phyloP scores from a whole-genome alignment of 2,113 vertebrate species.

The Calidris pygmaea region DNA sequence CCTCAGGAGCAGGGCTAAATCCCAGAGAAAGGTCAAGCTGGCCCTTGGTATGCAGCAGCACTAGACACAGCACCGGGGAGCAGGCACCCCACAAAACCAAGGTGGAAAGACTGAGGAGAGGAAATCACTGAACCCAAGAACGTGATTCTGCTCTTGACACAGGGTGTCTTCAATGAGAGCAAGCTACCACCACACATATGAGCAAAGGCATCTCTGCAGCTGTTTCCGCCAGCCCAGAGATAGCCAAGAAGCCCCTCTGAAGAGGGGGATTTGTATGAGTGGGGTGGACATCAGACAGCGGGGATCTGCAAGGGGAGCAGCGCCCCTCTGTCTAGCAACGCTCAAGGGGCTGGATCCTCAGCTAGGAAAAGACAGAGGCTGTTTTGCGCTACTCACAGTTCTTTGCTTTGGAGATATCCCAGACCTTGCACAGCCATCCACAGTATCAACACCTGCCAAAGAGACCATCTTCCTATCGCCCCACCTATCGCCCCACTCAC shows the following conservation, averaged over 20 bases:
- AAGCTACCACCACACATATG: neutral
- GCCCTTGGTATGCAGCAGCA: neutral
- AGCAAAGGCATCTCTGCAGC: neutral
- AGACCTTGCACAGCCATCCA: neutral
- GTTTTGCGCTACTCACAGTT: neutral
- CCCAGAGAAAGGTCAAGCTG: neutral
- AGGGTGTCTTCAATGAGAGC: neutral
- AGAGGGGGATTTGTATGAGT: neutral
- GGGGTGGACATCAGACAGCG: neutral
- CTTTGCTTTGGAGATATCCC: neutral
- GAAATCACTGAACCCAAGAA: neutral
- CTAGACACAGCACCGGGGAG: fast-evolving
- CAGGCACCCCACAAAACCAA: neutral
- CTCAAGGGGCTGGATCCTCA: fast-evolving
- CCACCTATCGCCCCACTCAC: neutral
- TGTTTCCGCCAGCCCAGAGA: neutral
- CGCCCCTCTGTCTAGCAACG: too few relatives aligned
- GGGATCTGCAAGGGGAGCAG: neutral
- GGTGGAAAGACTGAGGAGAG: neutral
- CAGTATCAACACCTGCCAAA: neutral
- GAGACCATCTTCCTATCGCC: neutral
- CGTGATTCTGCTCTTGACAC: neutral
- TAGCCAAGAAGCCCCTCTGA: neutral
- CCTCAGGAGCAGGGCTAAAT: neutral
- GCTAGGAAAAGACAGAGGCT: neutral